phyloP scores from a whole-genome alignment of 2,797 vertebrate genomes.

The Champsocephalus esox region DNA sequence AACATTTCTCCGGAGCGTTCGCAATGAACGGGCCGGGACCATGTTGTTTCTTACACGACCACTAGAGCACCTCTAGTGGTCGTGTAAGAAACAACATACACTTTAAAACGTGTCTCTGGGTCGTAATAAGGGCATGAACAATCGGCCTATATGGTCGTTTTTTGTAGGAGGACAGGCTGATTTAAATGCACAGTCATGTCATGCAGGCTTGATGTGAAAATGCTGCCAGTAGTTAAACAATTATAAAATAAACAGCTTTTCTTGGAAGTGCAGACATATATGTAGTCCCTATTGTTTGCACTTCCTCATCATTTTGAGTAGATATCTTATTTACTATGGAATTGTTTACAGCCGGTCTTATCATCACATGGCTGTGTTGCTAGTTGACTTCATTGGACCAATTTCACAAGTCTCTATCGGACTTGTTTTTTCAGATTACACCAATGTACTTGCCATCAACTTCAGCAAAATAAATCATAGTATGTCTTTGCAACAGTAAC shows the following conservation, averaged over 20 bases:
- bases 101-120: too few relatives aligned
- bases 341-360: background rate
- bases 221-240: background rate
- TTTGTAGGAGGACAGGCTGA: too few relatives aligned
- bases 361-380: background rate
- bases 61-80: too few relatives aligned
- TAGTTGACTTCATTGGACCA: background rate
- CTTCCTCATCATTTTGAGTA: background rate
- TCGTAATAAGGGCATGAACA: too few relatives aligned
- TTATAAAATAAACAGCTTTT: conserved; percentile 23
- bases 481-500: background rate
- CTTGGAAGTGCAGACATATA: background rate
- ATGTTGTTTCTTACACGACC: too few relatives aligned
- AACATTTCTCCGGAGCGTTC: too few relatives aligned
- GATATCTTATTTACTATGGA: background rate
- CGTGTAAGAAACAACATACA: too few relatives aligned
- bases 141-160: too few relatives aligned
- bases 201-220: background rate
- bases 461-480: background rate
- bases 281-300: too few relatives aligned
- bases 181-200: background rate
- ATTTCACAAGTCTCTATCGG: too few relatives aligned
- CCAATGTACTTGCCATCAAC: too few relatives aligned
- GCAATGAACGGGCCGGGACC: too few relatives aligned
- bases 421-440: background rate